Evolutionary conservation across 2,888 invertebrate genomes (phyloP).

Genomic region (Podabrus alpinus): DNA sequence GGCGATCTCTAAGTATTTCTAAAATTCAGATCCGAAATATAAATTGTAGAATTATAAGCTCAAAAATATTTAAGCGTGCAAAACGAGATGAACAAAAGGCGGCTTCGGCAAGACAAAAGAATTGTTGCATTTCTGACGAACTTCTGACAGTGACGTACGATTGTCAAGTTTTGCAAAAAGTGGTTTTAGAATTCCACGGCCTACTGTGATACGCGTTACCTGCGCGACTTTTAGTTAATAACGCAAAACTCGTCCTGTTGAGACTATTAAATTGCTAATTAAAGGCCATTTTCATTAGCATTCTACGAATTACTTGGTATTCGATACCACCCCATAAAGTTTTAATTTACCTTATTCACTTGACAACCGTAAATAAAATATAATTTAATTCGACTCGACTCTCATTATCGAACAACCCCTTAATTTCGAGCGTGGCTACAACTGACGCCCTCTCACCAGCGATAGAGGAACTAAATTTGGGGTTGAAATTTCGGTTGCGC

Average conservation of each 20-base stretch:
- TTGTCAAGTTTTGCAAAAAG: conserved; percentile 34
- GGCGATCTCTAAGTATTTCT: conserved; percentile 36
- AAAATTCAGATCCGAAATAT: conserved; percentile 38
- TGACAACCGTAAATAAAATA: neutral
- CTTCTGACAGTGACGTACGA: conserved; percentile 36
- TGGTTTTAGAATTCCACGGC: conserved; percentile 30
- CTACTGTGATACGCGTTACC: conserved; percentile 25
- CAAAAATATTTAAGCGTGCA: conserved; percentile 33
- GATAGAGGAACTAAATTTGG: conserved; percentile 46
- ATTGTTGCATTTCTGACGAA: conserved; percentile 34
- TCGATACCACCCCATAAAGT: neutral
- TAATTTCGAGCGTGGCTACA: conserved; percentile 17
- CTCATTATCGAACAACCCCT: neutral
- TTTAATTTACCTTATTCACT: neutral
- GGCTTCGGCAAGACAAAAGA: conserved; percentile 30
- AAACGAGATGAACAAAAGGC: conserved; percentile 29
- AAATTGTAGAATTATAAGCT: conserved; percentile 41
- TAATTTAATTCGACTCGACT: neutral
- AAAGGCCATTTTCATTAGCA: conserved; percentile 3
- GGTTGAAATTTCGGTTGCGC: conserved; percentile 34
- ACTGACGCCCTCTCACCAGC: conserved; percentile 38
- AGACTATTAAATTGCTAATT: conserved; percentile 11
- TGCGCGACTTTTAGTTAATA: conserved; percentile 26
- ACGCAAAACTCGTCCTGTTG: conserved; percentile 5
- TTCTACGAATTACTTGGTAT: neutral